Evolutionary conservation across 2,113 vertebrate species (phyloP).

Genomic region (Platichthys stellatus): DNA sequence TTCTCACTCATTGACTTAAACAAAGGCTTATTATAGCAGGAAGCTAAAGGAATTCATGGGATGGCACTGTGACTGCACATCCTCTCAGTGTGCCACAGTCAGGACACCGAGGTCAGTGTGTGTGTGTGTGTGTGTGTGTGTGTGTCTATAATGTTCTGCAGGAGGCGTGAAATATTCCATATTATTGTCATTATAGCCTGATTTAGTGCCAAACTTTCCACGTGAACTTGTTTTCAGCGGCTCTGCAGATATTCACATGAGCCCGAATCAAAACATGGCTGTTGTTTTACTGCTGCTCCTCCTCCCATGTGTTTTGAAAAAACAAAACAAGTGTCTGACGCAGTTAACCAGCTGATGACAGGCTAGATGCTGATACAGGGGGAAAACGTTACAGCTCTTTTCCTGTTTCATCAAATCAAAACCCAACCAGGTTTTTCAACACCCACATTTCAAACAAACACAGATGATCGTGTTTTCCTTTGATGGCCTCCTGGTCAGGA

Average conservation of each 20-base stretch:
- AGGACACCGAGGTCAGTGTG: conserved; percentile 12
- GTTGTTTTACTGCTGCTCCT: conserved; percentile 40
- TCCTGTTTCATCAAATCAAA: conserved; percentile 32
- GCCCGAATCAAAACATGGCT: conserved; percentile 34
- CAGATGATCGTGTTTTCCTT: not conserved
- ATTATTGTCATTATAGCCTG: conserved; percentile 7
- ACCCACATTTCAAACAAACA: conserved; percentile 58
- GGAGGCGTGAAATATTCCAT: conserved; percentile 49
- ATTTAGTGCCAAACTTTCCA: conserved; percentile 41
- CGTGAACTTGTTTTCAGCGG: conserved; percentile 17
- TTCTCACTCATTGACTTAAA: conserved; percentile 37
- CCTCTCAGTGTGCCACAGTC: conserved; percentile 33
- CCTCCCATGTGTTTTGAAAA: conserved; percentile 41
- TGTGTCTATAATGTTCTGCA: conserved; percentile 14
- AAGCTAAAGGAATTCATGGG: conserved; percentile 47
- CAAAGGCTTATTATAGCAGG: conserved; percentile 61
- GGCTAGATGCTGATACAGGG: conserved; percentile 54
- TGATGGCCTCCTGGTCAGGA: not conserved
- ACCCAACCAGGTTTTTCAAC: conserved; percentile 22
- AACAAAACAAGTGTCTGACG: conserved; percentile 6
- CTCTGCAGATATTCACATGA: not conserved
- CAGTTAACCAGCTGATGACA: conserved; percentile 42
- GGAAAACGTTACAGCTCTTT: conserved; percentile 15
- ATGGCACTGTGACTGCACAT: conserved; percentile 52
- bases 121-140: conserved; percentile 10